These are phyloP conservation scores for Heliconius hewitsoni DNA, from an alignment of 1,140 invertebrate species.

Conservation along the genomic window DNA sequence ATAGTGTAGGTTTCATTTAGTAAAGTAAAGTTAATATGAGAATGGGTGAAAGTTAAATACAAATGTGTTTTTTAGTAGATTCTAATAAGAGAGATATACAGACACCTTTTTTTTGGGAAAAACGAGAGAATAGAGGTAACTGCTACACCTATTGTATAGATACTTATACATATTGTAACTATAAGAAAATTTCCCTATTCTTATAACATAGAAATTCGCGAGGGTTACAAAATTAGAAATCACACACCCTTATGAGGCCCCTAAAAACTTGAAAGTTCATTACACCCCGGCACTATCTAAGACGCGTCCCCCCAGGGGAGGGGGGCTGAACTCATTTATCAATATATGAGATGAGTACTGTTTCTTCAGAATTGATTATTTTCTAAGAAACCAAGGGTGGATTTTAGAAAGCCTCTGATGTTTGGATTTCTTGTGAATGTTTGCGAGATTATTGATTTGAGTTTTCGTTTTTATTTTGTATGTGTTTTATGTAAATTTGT, in stretches of 20 bases:
- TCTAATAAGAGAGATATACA: background rate
- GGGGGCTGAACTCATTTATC: slow-evolving; percentile 80
- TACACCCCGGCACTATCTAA: slow-evolving; percentile 80
- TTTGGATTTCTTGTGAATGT: background rate
- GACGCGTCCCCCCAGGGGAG: slow-evolving; percentile 58
- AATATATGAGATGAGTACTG: slow-evolving; percentile 76
- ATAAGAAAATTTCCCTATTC: background rate
- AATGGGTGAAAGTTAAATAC: too few relatives aligned
- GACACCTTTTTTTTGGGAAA: background rate
- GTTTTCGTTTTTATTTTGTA: background rate
- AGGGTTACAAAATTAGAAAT: slow-evolving; percentile 31
- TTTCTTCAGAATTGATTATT: slow-evolving; percentile 80
- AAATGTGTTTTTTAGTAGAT: background rate
- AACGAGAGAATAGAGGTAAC: background rate
- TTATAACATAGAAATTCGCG: background rate
- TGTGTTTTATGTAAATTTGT: background rate
- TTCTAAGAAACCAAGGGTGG: slow-evolving; percentile 62
- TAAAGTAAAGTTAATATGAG: too few relatives aligned
- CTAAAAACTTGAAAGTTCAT: slow-evolving; percentile 77
- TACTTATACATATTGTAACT: background rate
- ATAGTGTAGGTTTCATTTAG: too few relatives aligned
- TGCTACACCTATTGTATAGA: background rate
- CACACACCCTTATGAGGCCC: slow-evolving; percentile 46
- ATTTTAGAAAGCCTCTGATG: slow-evolving; percentile 22
- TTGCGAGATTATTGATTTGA: background rate